Percentiles rank a stretch among this genome's conserved stretches.
phyloP scores from a whole-genome alignment of 2,888 invertebrate genomes.

The Drosophila suboccidentalis region DNA sequence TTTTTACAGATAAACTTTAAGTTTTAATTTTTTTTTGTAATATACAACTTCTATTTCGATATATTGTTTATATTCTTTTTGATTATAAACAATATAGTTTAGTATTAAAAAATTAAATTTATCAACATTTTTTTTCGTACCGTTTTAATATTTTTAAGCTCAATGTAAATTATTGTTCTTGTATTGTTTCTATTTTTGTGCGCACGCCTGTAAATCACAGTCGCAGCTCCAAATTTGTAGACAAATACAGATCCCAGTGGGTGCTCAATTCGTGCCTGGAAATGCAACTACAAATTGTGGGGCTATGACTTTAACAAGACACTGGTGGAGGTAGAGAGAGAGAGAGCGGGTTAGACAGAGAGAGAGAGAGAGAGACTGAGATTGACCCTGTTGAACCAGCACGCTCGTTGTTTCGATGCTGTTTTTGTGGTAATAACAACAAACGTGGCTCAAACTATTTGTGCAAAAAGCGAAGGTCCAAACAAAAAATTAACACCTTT shows the following conservation, averaged over 20 bases:
- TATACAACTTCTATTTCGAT: too few relatives aligned
- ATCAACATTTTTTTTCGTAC: too few relatives aligned
- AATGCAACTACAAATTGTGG: constrained; percentile 79
- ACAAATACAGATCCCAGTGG: constrained; percentile 63
- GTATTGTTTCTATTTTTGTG: neutral
- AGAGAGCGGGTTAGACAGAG: neutral
- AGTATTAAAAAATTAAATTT: too few relatives aligned
- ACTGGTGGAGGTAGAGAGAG: neutral
- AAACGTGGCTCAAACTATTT: constrained; percentile 83
- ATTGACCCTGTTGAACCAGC: constrained; percentile 85
- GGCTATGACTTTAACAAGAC: constrained; percentile 2
- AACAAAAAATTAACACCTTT: constrained; percentile 85
- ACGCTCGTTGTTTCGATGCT: constrained; percentile 83
- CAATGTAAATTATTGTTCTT: neutral
- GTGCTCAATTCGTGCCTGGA: constrained; percentile 76
- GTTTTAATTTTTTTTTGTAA: too few relatives aligned
- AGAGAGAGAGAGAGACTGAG: neutral
- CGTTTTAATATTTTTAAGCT: neutral
- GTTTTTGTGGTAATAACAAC: constrained; percentile 85
- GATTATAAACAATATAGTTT: too few relatives aligned
- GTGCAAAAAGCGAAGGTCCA: constrained; percentile 59
- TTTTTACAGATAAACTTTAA: too few relatives aligned
- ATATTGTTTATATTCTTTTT: too few relatives aligned
- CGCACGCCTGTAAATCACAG: constrained; percentile 20
- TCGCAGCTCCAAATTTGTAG: constrained; percentile 37